Base-by-base conservation (phyloP, 2,797 vertebrate genomes). In the Lacerta viridis region DNA sequence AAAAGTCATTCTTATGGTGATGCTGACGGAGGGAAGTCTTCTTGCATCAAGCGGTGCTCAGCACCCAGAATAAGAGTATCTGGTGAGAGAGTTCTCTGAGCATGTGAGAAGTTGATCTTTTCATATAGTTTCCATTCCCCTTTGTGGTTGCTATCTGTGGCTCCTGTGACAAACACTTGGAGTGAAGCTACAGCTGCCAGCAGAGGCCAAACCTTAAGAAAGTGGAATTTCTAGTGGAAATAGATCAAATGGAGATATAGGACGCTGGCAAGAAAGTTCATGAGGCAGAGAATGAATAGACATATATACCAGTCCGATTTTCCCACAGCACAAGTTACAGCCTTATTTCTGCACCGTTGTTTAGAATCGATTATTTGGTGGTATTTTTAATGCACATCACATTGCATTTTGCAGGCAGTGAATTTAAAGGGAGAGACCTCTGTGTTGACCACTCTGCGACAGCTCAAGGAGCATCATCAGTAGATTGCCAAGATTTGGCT, bases 161-260 rank as follows among this genome's bases (percentile, higher is more conserved):
- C 94, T 94, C 94, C 83, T 90, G 94, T 83, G 91, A 89, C 92
- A 94, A 75, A 10, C 61, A 89, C 85, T 94, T 93, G 87, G 92
- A 93, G 90, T 82, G 83, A 93, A 88, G 89, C 80, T 86, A 90
- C 82, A 90, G 29, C 61, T 84, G 91, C 59, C 29, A 83, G 66
- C 80, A 76, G 79, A 91, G 93, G 94, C 84, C 84, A 71, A 87
- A 0, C 64, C 0, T 0, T 91, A 92, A 91, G 83, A 92, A 94
- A 93, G 85, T 93, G 93, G 92, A 94, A 93, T 94, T 96, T 96
- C 94, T 94, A 95, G 92, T 84, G 95, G 94, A 96, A 96, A 96
- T 94, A 94, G 95, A 96, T 93, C 90, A 88, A 95, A 94, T 66
- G 94, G 95, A 96, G 94, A 94, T 83, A 92, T 9, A 79, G 87